Conservation (phyloP, 2,113 vertebrate genomes). For the Carassius auratus region DNA sequence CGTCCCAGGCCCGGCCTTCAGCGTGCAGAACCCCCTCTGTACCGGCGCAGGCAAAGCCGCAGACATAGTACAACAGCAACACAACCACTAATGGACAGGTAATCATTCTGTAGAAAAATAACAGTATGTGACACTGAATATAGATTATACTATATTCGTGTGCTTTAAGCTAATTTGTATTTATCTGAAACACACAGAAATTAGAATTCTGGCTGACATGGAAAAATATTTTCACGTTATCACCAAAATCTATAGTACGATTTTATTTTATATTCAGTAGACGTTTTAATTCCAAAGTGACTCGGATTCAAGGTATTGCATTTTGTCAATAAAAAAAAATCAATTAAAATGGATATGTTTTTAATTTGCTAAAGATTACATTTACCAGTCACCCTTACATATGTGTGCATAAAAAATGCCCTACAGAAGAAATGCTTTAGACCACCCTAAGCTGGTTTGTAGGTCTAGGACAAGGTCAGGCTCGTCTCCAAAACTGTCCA, state of each 20-base stretch:
- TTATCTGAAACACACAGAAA: no score
- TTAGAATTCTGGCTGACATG: no score
- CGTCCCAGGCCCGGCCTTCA: slow-evolving; percentile 27
- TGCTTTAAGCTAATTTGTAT: background rate
- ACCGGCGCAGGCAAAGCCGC: slow-evolving; percentile 42
- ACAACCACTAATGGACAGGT: slow-evolving; percentile 52
- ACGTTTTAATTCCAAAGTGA: no score
- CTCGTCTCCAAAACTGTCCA: background rate
- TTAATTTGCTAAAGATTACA: background rate
- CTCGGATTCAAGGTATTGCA: no score
- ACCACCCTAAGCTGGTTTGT: background rate
- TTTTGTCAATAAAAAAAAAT: background rate
- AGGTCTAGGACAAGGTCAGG: background rate
- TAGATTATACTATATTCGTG: background rate
- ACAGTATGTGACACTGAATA: background rate
- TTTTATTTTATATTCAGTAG: no score
- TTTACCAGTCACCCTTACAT: background rate
- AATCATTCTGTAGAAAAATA: background rate
- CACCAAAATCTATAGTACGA: no score
- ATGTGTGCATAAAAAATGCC: background rate
- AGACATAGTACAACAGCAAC: slow-evolving; percentile 38
- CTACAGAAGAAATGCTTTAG: background rate
- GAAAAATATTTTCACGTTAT: no score
- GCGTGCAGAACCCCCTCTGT: slow-evolving; percentile 33
- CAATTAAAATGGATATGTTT: background rate